Percentiles rank a stretch among this genome's conserved stretches.
phyloP scores from a whole-genome alignment of 2,888 invertebrate species.

The Drosophila mimetica region DNA sequence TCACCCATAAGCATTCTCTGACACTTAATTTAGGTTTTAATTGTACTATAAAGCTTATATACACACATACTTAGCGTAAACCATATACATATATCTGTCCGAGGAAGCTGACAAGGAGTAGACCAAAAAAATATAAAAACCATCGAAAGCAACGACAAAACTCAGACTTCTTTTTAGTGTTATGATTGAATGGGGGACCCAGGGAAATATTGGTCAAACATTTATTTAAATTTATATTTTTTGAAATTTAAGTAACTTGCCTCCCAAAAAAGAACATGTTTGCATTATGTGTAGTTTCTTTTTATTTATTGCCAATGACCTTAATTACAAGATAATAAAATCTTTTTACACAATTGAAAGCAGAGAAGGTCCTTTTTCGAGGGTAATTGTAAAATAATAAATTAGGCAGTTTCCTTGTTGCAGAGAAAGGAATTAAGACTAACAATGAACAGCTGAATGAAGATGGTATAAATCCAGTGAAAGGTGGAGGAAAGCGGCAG shows the following conservation, averaged over 20 bases:
- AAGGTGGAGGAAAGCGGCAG: neutral
- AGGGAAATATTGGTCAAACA: too few relatives aligned
- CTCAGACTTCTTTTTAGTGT: neutral
- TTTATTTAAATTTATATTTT: too few relatives aligned
- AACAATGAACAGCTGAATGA: neutral
- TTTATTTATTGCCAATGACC: neutral
- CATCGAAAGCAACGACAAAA: slow-evolving; percentile 40
- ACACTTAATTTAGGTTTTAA: slow-evolving; percentile 22
- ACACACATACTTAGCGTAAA: slow-evolving; percentile 11
- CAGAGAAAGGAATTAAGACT: neutral
- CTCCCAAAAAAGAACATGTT: neutral
- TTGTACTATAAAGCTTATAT: slow-evolving; percentile 24
- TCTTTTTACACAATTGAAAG: neutral
- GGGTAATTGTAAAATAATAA: neutral
- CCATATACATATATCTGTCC: slow-evolving; percentile 24
- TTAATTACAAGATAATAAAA: neutral
- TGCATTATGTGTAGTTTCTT: neutral
- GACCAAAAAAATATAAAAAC: slow-evolving; percentile 47
- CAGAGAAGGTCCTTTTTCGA: neutral
- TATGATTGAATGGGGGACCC: neutral
- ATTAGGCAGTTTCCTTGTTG: slow-evolving; percentile 2
- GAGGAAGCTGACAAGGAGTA: slow-evolving; percentile 28
- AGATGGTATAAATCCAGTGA: neutral
- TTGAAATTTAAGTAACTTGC: too few relatives aligned
- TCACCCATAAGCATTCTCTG: slow-evolving; percentile 1